These are phyloP conservation scores for Phyllotis vaccarum DNA, from an alignment of 2,797 vertebrate species.

Conservation along the genomic window DNA sequence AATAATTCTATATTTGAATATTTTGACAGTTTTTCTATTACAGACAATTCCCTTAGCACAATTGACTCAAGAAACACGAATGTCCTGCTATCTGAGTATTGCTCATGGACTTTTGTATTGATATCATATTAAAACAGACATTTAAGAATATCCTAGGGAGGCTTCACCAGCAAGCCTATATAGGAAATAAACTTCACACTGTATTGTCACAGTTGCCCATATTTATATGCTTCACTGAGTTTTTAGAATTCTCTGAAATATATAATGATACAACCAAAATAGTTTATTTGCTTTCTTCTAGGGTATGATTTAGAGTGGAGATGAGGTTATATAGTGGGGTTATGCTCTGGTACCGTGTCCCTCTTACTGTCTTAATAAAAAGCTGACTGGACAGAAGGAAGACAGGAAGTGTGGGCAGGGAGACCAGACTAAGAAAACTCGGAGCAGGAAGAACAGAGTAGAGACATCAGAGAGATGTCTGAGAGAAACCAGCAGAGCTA, in stretches of 20 bases:
- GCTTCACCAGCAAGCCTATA: neutral
- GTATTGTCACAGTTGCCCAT: neutral
- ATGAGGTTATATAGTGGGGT: too few species aligned
- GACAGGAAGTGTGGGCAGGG: too few species aligned
- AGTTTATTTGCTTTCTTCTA: neutral
- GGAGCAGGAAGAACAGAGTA: too few species aligned
- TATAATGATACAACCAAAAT: neutral
- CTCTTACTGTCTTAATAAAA: too few species aligned
- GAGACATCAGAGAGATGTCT: too few species aligned
- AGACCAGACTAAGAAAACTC: too few species aligned
- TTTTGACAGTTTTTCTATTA: neutral
- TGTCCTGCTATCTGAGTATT: neutral
- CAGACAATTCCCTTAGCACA: neutral
- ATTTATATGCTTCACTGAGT: neutral
- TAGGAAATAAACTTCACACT: neutral
- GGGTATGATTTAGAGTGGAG: neutral
- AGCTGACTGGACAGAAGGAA: too few species aligned
- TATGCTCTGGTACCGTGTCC: too few species aligned
- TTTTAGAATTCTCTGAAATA: constrained; percentile 30
- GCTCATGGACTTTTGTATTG: neutral
- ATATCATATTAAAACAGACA: constrained; percentile 28
- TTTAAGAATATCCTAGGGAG: neutral
- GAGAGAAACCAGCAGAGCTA: too few species aligned
- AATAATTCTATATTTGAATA: neutral
- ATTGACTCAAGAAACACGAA: neutral